Evolutionary conservation across 2,113 vertebrate species (phyloP).

Genomic region (Telmatochromis brachygnathus): DNA sequence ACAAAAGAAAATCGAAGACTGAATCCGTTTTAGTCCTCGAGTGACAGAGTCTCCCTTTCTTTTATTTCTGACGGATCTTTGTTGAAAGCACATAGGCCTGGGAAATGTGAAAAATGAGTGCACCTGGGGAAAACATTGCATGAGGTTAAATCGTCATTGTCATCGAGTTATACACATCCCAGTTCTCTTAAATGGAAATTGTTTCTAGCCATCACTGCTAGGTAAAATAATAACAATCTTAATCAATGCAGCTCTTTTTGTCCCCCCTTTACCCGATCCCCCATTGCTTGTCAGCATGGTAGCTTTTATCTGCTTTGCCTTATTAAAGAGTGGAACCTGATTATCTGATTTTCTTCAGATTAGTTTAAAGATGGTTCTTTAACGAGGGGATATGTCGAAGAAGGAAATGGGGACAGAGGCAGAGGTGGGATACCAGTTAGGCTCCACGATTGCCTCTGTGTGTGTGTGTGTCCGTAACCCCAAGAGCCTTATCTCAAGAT

Average conservation of each 20-base stretch:
- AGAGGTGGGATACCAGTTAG: not conserved
- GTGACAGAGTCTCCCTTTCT: not conserved
- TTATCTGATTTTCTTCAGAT: conserved; percentile 48
- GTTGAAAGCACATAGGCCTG: not conserved
- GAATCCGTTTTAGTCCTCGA: not conserved
- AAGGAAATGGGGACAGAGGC: not conserved
- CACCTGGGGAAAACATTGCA: not conserved
- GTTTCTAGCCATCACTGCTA: not conserved
- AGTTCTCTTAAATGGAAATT: not conserved
- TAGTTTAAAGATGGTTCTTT: conserved; percentile 24
- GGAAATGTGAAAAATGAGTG: not conserved
- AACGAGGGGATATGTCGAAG: not conserved
- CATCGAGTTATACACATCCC: not conserved
- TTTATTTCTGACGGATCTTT: not conserved
- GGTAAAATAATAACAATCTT: not conserved
- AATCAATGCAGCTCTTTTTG: not conserved
- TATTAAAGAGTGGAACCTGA: conserved; percentile 40
- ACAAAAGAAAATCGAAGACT: not conserved
- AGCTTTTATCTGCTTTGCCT: conserved; percentile 49
- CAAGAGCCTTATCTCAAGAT: not conserved
- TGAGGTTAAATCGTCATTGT: not conserved
- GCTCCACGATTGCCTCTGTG: not conserved
- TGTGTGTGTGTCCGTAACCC: conserved; percentile 1
- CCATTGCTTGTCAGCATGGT: conserved; percentile 1
- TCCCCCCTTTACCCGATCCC: not conserved